phyloP scores from a whole-genome alignment of 2,888 invertebrate genomes.

The Drosophila anomelani region DNA sequence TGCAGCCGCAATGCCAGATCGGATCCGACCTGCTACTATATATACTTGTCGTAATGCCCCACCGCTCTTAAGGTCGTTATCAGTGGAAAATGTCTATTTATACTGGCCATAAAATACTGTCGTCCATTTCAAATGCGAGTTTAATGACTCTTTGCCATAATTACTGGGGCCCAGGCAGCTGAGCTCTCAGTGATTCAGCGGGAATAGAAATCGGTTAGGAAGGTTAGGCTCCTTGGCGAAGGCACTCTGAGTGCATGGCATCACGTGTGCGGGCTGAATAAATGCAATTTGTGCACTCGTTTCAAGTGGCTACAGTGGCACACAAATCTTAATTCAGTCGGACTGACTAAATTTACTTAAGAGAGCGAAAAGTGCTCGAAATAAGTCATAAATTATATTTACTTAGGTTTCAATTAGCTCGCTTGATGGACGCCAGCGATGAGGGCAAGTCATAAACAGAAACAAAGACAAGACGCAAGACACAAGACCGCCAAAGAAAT shows the following conservation, averaged over 20 bases:
- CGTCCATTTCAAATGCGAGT: slow-evolving; percentile 57
- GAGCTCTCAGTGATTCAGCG: slow-evolving; percentile 20
- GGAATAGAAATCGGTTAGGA: background rate
- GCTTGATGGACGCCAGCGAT: slow-evolving; percentile 23
- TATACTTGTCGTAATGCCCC: background rate
- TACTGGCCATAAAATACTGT: slow-evolving; percentile 46
- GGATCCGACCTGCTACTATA: slow-evolving; percentile 11
- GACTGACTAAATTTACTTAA: slow-evolving; percentile 50
- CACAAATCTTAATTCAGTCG: slow-evolving; percentile 71
- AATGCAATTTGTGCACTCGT: slow-evolving; percentile 74
- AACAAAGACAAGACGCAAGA: slow-evolving; percentile 54
- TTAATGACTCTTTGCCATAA: slow-evolving; percentile 67
- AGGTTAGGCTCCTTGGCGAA: slow-evolving; percentile 21
- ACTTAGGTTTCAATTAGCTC: slow-evolving; percentile 63
- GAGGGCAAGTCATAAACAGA: slow-evolving; percentile 32
- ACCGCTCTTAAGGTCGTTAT: slow-evolving; percentile 58
- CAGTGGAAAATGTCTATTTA: slow-evolving; percentile 47
- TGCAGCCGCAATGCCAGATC: slow-evolving; percentile 40
- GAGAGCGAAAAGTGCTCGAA: slow-evolving; percentile 41
- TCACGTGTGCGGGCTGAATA: slow-evolving; percentile 62
- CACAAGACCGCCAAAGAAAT: slow-evolving; percentile 33
- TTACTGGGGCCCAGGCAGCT: slow-evolving; percentile 57
- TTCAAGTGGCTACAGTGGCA: slow-evolving; percentile 56
- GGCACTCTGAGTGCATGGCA: slow-evolving; percentile 30
- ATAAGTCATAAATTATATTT: slow-evolving; percentile 75